Conservation (phyloP, 2,113 vertebrate species). For the Zosterops hypoxanthus region DNA sequence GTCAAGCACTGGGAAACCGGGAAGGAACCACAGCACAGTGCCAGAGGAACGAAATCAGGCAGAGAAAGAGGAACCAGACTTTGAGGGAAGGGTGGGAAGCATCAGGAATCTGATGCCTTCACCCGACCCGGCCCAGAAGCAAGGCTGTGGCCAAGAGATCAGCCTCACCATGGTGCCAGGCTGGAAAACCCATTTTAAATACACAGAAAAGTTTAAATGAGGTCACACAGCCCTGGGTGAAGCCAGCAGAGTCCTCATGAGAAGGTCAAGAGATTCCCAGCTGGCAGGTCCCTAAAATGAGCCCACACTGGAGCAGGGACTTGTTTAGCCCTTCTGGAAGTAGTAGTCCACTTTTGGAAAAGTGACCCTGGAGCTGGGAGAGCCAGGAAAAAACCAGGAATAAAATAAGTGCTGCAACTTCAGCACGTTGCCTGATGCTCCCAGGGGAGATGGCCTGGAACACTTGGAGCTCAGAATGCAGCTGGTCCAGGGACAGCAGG, state of each 20-base stretch:
- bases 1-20: neutral
- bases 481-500: neutral
- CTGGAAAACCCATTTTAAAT: neutral
- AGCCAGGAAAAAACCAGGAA: neutral
- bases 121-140: accelerated
- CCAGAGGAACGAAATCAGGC: accelerated
- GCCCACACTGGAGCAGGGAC: accelerated
- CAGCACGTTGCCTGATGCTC: neutral
- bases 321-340: neutral
- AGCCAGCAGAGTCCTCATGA: neutral
- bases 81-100: neutral
- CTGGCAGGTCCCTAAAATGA: neutral
- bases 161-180: neutral
- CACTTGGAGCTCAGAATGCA: neutral
- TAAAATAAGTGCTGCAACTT: neutral
- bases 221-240: neutral
- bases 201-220: neutral
- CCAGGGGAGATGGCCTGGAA: accelerated
- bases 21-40: neutral
- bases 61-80: neutral
- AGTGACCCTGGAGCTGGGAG: neutral
- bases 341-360: accelerated
- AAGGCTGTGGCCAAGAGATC: neutral
- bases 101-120: neutral
- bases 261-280: neutral